phyloP scores from a whole-genome alignment of 2,888 invertebrate species.

The Mimachlamys varia region DNA sequence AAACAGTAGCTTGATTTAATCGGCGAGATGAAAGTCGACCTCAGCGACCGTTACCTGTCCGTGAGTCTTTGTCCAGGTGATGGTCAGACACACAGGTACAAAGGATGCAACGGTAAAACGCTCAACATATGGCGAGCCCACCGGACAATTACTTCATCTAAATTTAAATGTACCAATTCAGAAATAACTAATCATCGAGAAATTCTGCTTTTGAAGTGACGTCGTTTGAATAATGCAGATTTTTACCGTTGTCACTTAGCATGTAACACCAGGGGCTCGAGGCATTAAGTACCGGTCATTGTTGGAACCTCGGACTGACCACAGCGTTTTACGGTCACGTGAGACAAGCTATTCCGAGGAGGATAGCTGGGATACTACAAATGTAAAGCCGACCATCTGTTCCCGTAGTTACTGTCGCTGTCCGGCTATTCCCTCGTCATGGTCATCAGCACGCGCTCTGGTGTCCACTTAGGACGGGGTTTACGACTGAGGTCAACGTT shows the following conservation, averaged over 20 bases:
- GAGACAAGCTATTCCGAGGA: not conserved
- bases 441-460: conserved; percentile 13
- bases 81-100: not conserved
- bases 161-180: not conserved
- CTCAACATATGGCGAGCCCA: not conserved
- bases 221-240: not conserved
- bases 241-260: not conserved
- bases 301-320: not conserved
- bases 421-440: not conserved
- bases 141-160: not conserved
- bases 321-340: not conserved
- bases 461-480: conserved; percentile 6
- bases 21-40: conserved; percentile 2
- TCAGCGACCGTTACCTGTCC: not conserved
- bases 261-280: not conserved
- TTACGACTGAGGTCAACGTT: not conserved
- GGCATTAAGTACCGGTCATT: not conserved
- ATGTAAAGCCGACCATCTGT: conserved; percentile 13
- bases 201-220: not conserved
- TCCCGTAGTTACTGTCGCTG: not conserved
- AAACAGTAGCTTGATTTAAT: not conserved
- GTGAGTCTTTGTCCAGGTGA: not conserved
- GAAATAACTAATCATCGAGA: not conserved
- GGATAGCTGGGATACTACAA: not conserved
- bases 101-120: not conserved